Conservation (phyloP, 2,888 invertebrate genomes). For the Polydrusus pterygomalis region DNA sequence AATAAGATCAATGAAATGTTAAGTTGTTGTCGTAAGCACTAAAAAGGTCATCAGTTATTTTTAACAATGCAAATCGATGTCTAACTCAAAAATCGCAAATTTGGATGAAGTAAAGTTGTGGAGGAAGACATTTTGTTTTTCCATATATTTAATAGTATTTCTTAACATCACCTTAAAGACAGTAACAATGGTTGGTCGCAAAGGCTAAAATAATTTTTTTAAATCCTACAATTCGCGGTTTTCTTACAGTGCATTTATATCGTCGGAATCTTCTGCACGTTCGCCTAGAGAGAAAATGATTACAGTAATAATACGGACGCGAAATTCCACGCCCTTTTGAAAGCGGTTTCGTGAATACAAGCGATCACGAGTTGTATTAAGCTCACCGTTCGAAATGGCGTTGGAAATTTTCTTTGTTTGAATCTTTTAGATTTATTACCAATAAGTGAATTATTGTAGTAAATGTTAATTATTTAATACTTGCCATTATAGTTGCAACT, state of each 20-base stretch:
- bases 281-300: conserved; percentile 35
- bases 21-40: too few species aligned
- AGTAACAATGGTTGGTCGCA: too few species aligned
- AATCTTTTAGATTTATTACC: background rate
- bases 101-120: too few species aligned
- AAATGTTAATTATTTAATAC: too few species aligned
- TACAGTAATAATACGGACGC: conserved; percentile 32
- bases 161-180: too few species aligned
- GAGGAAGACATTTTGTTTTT: too few species aligned
- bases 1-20: too few species aligned
- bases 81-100: too few species aligned
- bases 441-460: background rate
- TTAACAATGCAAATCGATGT: too few species aligned
- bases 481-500: too few species aligned
- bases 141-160: too few species aligned
- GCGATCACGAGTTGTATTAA: conserved; percentile 33
- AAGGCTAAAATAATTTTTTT: background rate
- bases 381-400: conserved; percentile 14
- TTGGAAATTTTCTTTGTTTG: conserved; percentile 4
- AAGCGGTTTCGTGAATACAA: conserved; percentile 29
- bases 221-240: background rate
- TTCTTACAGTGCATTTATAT: conserved; percentile 14
- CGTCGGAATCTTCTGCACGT: conserved; percentile 34
- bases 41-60: too few species aligned
- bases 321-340: conserved; percentile 37